Evolutionary conservation across 2,797 vertebrate genomes (phyloP).

Genomic region (Aeoliscus strigatus): DNA sequence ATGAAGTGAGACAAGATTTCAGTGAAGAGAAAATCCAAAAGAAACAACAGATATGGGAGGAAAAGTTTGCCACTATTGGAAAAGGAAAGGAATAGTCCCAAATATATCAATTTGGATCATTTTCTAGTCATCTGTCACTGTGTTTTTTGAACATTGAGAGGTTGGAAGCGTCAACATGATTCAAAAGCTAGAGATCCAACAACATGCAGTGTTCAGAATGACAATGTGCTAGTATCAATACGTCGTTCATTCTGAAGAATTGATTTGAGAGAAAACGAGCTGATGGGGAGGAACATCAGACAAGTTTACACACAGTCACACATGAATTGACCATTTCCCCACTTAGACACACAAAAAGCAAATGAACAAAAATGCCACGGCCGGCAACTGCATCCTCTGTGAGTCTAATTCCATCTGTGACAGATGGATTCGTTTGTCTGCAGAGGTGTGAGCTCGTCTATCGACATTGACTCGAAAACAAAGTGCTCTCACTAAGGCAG

Average conservation of each 20-base stretch:
- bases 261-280: too few relatives aligned
- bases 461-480: constrained; percentile 31
- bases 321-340: too few relatives aligned
- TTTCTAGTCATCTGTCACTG: too few relatives aligned
- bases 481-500: constrained; percentile 18
- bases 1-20: constrained; percentile 55
- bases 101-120: too few relatives aligned
- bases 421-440: constrained; percentile 39
- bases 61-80: constrained; percentile 18
- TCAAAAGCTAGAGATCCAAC: too few relatives aligned
- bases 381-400: constrained; percentile 11
- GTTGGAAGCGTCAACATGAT: too few relatives aligned
- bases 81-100: constrained; percentile 14
- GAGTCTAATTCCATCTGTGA: constrained; percentile 27
- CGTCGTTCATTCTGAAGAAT: too few relatives aligned
- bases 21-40: constrained; percentile 28
- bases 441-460: constrained; percentile 19
- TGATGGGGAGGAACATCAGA: too few relatives aligned
- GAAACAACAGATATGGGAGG: constrained; percentile 21
- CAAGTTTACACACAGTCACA: too few relatives aligned
- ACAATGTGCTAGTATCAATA: too few relatives aligned
- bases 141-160: too few relatives aligned
- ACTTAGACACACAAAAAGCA: neutral
- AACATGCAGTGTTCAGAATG: too few relatives aligned
- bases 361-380: neutral